Evolutionary conservation across 2,797 vertebrate genomes (phyloP).

Genomic region (Chaenodraco wilsoni): DNA sequence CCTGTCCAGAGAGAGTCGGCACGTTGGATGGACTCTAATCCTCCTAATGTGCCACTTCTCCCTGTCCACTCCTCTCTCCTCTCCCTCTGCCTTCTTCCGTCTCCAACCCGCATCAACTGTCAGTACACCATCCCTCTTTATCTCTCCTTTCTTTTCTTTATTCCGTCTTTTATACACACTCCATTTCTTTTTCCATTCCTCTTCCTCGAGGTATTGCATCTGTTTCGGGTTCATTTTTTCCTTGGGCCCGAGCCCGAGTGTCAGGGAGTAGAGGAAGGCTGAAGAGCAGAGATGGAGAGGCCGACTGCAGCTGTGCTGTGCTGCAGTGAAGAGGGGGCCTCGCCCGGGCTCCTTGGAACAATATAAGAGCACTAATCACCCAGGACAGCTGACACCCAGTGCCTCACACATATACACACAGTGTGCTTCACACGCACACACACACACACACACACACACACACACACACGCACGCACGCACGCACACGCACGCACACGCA

Average conservation of each 20-base stretch:
- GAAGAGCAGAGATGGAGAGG: slow-evolving; percentile 72
- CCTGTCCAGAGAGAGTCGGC: slow-evolving; percentile 61
- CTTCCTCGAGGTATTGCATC: slow-evolving; percentile 27
- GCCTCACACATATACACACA: slow-evolving; percentile 71
- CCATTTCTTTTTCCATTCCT: slow-evolving; percentile 25
- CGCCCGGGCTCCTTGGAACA: slow-evolving; percentile 79
- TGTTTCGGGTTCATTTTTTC: slow-evolving; percentile 42
- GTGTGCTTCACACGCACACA: slow-evolving; percentile 39
- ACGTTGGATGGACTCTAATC: slow-evolving; percentile 70
- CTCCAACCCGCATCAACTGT: slow-evolving; percentile 21
- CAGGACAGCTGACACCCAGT: slow-evolving; percentile 81
- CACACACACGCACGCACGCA: slow-evolving; percentile 55
- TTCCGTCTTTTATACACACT: background rate
- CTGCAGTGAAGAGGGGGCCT: slow-evolving; percentile 76
- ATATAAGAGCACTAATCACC: slow-evolving; percentile 82
- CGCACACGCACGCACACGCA: slow-evolving; percentile 53
- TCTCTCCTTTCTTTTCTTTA: slow-evolving; percentile 20
- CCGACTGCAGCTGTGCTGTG: slow-evolving; percentile 79
- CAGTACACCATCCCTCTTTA: slow-evolving; percentile 27
- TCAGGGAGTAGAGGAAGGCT: slow-evolving; percentile 61
- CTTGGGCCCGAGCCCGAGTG: slow-evolving; percentile 36
- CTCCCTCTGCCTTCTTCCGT: slow-evolving; percentile 20
- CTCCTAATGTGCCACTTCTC: slow-evolving; percentile 64
- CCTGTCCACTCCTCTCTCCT: slow-evolving; percentile 28
- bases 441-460: slow-evolving; percentile 61